These are phyloP conservation scores for Dermatemys mawii DNA, from an alignment of 2,113 vertebrate species.

Conservation along the genomic window DNA sequence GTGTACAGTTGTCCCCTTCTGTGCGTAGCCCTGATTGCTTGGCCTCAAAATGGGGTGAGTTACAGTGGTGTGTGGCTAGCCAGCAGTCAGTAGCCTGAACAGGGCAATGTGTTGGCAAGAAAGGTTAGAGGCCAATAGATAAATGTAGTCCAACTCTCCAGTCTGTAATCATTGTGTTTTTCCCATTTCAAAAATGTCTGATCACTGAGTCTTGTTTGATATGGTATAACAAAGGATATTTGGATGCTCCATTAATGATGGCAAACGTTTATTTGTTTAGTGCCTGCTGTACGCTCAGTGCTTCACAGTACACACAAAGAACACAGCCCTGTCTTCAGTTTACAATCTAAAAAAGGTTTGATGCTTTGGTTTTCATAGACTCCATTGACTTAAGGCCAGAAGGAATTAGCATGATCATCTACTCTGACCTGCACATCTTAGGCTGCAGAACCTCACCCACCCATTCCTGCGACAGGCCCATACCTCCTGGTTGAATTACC, in stretches of 20 bases:
- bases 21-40: background rate
- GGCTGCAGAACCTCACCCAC: too few species aligned
- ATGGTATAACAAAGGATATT: background rate
- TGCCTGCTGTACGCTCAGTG: background rate
- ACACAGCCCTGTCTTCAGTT: background rate
- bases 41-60: background rate
- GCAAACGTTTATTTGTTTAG: background rate
- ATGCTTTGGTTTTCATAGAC: background rate
- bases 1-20: background rate
- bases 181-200: constrained; percentile 5
- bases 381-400: too few species aligned
- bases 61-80: background rate
- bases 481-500: too few species aligned
- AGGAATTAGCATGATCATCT: too few species aligned
- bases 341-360: background rate
- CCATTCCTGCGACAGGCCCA: too few species aligned
- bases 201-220: background rate
- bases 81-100: background rate
- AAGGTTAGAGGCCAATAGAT: background rate
- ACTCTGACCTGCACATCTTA: too few species aligned
- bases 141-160: background rate
- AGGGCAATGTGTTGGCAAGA: background rate
- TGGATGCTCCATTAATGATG: background rate
- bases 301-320: background rate
- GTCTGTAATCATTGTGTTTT: background rate